These are phyloP conservation scores for Papilio machaon DNA, from an alignment of 1,140 invertebrate species.

Conservation along the genomic window DNA sequence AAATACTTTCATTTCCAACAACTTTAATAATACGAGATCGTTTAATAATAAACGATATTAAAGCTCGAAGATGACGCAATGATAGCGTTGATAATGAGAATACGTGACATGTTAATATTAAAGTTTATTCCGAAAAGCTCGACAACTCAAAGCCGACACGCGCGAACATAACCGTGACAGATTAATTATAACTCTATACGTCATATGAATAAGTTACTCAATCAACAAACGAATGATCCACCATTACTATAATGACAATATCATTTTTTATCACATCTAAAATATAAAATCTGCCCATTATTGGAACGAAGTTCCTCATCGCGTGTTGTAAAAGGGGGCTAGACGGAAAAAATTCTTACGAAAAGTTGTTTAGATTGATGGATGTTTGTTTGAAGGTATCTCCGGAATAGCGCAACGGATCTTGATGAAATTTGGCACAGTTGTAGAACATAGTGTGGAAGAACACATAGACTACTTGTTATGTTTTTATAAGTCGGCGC, in stretches of 20 bases:
- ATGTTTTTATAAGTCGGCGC: too few relatives aligned
- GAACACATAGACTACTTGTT: too few relatives aligned
- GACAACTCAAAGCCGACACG: conserved; percentile 1
- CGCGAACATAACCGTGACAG: conserved; percentile 10
- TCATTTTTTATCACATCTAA: neutral
- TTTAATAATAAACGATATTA: conserved; percentile 6
- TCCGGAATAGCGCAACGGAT: too few relatives aligned
- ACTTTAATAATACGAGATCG: neutral
- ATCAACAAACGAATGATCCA: conserved; percentile 14
- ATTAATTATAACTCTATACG: conserved; percentile 13
- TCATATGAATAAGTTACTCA: conserved; percentile 2
- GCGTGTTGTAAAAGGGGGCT: too few relatives aligned
- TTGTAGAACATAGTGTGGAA: too few relatives aligned
- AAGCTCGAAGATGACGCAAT: conserved; percentile 11
- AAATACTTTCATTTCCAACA: neutral
- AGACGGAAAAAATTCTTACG: too few relatives aligned
- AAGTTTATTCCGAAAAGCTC: conserved; percentile 17
- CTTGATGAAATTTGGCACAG: too few relatives aligned
- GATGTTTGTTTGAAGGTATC: too few relatives aligned
- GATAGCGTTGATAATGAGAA: conserved; percentile 8
- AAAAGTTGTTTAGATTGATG: too few relatives aligned
- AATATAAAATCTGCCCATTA: too few relatives aligned
- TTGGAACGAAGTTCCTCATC: too few relatives aligned
- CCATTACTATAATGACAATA: neutral
- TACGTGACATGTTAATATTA: conserved; percentile 5